Evolutionary conservation across 2,113 vertebrate species (phyloP).

Genomic region (Dipodomys spectabilis): DNA sequence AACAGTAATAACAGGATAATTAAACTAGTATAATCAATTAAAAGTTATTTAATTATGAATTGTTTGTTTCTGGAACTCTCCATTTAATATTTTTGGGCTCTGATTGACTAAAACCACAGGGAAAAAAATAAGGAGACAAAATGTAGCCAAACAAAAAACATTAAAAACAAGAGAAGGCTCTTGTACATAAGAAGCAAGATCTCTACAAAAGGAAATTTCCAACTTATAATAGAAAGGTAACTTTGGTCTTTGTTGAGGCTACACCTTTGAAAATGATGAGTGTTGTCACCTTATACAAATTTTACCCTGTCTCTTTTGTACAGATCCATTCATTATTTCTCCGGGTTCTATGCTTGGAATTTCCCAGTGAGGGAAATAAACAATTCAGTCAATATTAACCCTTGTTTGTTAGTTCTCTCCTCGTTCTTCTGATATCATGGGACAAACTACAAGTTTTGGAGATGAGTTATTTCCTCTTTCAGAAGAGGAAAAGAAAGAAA

Average conservation of each 20-base stretch:
- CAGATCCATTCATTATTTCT: neutral
- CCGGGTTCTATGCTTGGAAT: neutral
- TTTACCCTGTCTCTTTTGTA: neutral
- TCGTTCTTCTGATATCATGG: too few species aligned
- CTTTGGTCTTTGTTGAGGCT: neutral
- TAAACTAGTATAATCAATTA: neutral
- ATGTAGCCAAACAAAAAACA: neutral
- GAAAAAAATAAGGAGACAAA: neutral
- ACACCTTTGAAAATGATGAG: slow-evolving; percentile 50
- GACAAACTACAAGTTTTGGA: neutral
- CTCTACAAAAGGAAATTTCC: neutral
- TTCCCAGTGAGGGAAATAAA: neutral
- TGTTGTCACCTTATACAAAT: neutral
- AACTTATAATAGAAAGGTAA: neutral
- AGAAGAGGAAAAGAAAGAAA: neutral
- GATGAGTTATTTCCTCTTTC: too few species aligned
- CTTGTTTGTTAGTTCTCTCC: neutral
- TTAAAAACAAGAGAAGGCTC: neutral
- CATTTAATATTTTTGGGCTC: neutral
- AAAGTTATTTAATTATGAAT: neutral
- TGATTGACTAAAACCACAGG: neutral
- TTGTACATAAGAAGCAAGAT: neutral
- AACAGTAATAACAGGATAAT: neutral
- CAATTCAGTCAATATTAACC: neutral
- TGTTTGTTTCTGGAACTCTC: slow-evolving; percentile 8